Evolutionary conservation across 2,888 invertebrate genomes (phyloP).

Genomic region (Lottia scabra): DNA sequence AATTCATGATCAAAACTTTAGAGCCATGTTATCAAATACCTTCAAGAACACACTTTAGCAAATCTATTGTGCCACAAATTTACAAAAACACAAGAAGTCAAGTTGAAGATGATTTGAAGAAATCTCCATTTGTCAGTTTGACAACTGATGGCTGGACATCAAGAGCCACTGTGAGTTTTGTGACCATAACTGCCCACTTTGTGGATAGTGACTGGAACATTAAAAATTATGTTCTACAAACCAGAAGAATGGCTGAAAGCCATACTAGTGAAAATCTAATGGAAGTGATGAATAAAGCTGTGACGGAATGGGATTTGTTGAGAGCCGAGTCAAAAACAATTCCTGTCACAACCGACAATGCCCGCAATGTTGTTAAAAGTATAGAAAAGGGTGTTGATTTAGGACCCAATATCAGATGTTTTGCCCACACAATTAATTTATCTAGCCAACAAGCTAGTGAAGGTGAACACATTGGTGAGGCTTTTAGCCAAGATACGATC

Average conservation of each 20-base stretch:
- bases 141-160: slow-evolving; percentile 21
- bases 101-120: slow-evolving; percentile 1
- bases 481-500: slow-evolving; percentile 9
- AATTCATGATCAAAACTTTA: neutral
- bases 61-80: slow-evolving; percentile 4
- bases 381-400: neutral
- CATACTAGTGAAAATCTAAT: slow-evolving; percentile 11
- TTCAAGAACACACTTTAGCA: slow-evolving; percentile 8
- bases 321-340: neutral
- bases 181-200: slow-evolving; percentile 17
- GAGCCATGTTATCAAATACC: slow-evolving; percentile 15
- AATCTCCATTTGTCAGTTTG: slow-evolving; percentile 4
- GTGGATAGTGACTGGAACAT: slow-evolving; percentile 9
- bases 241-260: neutral
- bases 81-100: neutral
- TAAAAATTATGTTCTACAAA: slow-evolving; percentile 10
- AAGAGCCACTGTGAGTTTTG: slow-evolving; percentile 10
- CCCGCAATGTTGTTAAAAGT: slow-evolving; percentile 10
- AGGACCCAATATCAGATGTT: slow-evolving; percentile 12
- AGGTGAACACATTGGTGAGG: slow-evolving; percentile 6
- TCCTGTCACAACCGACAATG: slow-evolving; percentile 6
- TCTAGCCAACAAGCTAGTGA: slow-evolving; percentile 10
- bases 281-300: neutral
- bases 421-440: slow-evolving; percentile 20
- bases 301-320: slow-evolving; percentile 9